Evolutionary conservation across 2,113 vertebrate species (phyloP).

Genomic region (Hemicordylus capensis): DNA sequence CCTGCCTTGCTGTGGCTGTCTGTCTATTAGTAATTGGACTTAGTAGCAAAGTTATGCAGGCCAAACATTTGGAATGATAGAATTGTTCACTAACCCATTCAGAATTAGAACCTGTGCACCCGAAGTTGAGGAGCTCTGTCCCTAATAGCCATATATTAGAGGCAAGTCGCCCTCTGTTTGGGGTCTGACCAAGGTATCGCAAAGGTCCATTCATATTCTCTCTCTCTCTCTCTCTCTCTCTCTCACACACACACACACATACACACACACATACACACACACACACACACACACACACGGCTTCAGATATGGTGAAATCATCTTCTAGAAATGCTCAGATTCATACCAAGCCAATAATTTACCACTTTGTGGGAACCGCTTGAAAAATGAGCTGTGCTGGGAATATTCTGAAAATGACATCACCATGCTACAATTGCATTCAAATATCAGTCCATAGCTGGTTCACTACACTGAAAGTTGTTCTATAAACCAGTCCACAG

Average conservation of each 20-base stretch:
- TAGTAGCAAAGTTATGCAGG: too few species aligned
- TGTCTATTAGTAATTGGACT: not conserved
- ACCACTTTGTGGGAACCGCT: not conserved
- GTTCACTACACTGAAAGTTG: not conserved
- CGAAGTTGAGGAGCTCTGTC: not conserved
- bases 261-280: too few species aligned
- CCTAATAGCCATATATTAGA: not conserved
- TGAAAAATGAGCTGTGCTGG: not conserved
- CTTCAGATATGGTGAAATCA: not conserved
- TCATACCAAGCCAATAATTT: not conserved
- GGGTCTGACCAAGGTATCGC: too few species aligned
- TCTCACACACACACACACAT: too few species aligned
- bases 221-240: too few species aligned
- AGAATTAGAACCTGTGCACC: not conserved
- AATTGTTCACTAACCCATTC: not conserved
- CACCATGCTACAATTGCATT: not conserved
- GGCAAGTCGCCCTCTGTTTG: not conserved
- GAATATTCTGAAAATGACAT: not conserved
- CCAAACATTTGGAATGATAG: not conserved
- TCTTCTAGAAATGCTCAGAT: not conserved
- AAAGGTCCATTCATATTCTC: too few species aligned
- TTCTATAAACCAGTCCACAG: not conserved
- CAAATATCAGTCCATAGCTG: not conserved
- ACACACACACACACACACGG: too few species aligned
- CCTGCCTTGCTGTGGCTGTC: not conserved